Evolutionary conservation across 2,888 invertebrate genomes (phyloP).

Genomic region (Hetaerina titia): DNA sequence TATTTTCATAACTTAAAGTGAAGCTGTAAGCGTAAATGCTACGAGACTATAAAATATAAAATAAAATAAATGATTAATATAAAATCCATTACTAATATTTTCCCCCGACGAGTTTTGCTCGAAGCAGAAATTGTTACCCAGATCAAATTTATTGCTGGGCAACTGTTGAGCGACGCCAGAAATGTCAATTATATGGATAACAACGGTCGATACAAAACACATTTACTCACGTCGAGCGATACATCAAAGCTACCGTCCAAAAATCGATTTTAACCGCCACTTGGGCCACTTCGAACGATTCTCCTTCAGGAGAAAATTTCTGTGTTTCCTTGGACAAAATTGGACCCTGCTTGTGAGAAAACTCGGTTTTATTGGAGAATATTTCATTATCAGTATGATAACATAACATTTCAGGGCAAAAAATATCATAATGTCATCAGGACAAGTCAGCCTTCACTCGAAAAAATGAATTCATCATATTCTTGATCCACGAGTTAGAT

Average conservation of each 20-base stretch:
- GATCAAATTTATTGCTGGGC: slow-evolving; percentile 22
- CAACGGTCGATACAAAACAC: slow-evolving; percentile 46
- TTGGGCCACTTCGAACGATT: not conserved
- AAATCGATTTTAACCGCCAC: slow-evolving; percentile 36
- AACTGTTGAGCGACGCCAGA: slow-evolving; percentile 20
- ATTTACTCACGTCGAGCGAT: not conserved
- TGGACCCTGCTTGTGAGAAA: not conserved
- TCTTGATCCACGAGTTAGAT: not conserved
- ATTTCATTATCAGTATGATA: not conserved
- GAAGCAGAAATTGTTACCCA: not conserved
- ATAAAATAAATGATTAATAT: not conserved
- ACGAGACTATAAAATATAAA: not conserved
- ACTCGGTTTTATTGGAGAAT: not conserved
- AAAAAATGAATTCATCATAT: not conserved
- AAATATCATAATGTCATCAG: not conserved
- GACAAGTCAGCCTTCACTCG: not conserved
- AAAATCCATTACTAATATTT: not conserved
- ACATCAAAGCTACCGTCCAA: not conserved
- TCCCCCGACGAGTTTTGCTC: not conserved
- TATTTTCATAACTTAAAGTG: not conserved
- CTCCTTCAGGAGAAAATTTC: not conserved
- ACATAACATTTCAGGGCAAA: not conserved
- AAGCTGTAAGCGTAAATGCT: not conserved
- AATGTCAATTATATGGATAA: not conserved
- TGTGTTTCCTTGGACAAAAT: not conserved